A percentile compares a stretch with the other conserved stretches of the same genome.
Evolutionary conservation across 1,140 invertebrate species (phyloP).

Genomic region (Hylaeus volcanicus): DNA sequence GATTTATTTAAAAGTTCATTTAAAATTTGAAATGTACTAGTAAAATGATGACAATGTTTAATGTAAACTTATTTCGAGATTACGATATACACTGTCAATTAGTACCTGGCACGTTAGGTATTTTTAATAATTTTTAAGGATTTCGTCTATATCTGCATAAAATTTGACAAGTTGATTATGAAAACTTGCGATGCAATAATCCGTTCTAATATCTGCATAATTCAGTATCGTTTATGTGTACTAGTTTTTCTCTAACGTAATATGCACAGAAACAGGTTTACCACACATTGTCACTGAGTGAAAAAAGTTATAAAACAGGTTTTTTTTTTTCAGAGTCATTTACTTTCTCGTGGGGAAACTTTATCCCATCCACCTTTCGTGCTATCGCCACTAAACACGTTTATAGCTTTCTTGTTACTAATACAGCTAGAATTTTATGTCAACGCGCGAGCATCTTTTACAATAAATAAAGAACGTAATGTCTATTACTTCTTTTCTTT

Average conservation of each 20-base stretch:
- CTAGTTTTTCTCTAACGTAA: constrained; percentile 43
- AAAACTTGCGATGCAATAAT: constrained; percentile 35
- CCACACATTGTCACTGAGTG: constrained; percentile 51
- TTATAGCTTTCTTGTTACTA: constrained; percentile 21
- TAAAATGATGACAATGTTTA: constrained; percentile 4
- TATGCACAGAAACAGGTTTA: constrained; percentile 43
- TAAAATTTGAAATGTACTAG: not conserved
- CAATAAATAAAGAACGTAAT: constrained; percentile 40
- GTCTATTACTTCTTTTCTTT: constrained; percentile 74
- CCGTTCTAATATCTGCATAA: constrained; percentile 23
- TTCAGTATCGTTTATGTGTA: constrained; percentile 15
- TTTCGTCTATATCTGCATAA: constrained; percentile 15
- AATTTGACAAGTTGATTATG: constrained; percentile 7
- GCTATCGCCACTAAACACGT: constrained; percentile 11
- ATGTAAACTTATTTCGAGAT: constrained; percentile 16
- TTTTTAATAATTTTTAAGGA: constrained; percentile 6
- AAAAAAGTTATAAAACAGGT: constrained; percentile 63
- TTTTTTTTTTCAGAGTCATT: constrained; percentile 32
- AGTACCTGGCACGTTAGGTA: constrained; percentile 51
- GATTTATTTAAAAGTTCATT: not conserved
- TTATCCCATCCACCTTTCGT: constrained; percentile 4
- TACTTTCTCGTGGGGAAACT: constrained; percentile 41
- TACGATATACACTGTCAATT: constrained; percentile 23
- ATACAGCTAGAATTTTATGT: constrained; percentile 32
- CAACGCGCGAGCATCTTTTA: constrained; percentile 23